These are phyloP conservation scores for Aplysina aerophoba DNA, from an alignment of 37 sponge, comb jelly and placozoan species.

Conservation along the genomic window DNA sequence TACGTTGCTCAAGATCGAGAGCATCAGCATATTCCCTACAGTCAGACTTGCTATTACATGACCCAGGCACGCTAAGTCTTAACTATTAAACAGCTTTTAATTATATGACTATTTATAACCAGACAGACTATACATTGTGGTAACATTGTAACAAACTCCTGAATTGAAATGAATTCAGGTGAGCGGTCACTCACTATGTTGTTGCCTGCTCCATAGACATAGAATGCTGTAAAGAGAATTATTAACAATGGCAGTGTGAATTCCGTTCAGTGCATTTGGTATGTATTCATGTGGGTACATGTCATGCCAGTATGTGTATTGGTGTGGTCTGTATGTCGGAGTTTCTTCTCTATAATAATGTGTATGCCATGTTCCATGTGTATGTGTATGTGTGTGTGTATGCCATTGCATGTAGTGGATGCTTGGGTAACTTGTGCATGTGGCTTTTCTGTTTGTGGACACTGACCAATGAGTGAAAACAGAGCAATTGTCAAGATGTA, in stretches of 20 bases:
- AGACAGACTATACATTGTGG: too few species aligned
- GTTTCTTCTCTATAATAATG: too few species aligned
- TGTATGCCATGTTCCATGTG: too few species aligned
- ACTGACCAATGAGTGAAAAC: conserved; percentile 68
- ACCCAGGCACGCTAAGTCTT: conserved; percentile 35
- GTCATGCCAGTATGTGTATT: not conserved
- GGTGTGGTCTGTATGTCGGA: too few species aligned
- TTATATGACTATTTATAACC: too few species aligned
- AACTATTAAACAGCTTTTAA: too few species aligned
- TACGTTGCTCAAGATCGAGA: too few species aligned
- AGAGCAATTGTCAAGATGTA: conserved; percentile 59
- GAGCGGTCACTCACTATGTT: conserved; percentile 41
- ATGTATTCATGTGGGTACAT: not conserved
- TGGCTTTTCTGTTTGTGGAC: not conserved
- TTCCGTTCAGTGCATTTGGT: not conserved
- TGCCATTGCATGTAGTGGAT: not conserved
- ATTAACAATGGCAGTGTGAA: not conserved
- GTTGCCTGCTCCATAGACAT: conserved; percentile 43
- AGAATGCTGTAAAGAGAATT: conserved; percentile 46
- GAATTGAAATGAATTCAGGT: too few species aligned
- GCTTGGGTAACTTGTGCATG: too few species aligned
- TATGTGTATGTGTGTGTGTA: too few species aligned
- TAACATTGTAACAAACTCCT: too few species aligned
- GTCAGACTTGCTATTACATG: not conserved
- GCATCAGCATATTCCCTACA: not conserved